Evolutionary conservation across 92 coral and sea anemone genomes (phyloP).

Genomic region (Heteractis magnifica): DNA sequence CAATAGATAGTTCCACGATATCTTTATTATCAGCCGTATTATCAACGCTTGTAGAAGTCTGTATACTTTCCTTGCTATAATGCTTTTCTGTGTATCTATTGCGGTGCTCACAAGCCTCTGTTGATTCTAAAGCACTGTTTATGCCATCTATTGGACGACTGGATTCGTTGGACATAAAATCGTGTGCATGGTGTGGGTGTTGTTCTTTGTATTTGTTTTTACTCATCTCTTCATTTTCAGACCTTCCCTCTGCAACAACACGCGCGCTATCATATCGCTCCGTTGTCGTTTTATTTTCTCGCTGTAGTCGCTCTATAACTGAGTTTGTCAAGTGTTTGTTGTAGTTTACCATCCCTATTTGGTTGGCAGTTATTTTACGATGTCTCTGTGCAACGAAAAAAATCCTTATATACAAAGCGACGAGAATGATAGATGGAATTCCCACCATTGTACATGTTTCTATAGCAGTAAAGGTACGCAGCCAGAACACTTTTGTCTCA

Average conservation of each 20-base stretch:
- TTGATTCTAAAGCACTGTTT: neutral
- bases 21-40: neutral
- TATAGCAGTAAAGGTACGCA: conserved; percentile 43
- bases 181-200: neutral
- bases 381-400: conserved; percentile 29
- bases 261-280: neutral
- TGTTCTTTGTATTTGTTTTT: neutral
- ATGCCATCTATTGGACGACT: neutral
- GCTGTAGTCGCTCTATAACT: neutral
- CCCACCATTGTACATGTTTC: conserved; percentile 30
- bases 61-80: neutral
- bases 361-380: conserved; percentile 6
- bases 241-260: neutral
- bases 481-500: conserved; percentile 38
- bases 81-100: neutral
- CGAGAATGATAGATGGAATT: conserved; percentile 16
- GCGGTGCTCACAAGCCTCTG: neutral
- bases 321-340: neutral
- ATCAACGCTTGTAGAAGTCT: neutral
- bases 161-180: neutral
- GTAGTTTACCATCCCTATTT: conserved; percentile 10
- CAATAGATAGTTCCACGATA: neutral
- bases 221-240: neutral
- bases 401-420: conserved; percentile 21
- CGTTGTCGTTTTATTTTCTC: no score